Percentiles rank a stretch among this genome's conserved stretches.
phyloP scores from a whole-genome alignment of 1,140 invertebrate species.

The Helicoverpa zea region DNA sequence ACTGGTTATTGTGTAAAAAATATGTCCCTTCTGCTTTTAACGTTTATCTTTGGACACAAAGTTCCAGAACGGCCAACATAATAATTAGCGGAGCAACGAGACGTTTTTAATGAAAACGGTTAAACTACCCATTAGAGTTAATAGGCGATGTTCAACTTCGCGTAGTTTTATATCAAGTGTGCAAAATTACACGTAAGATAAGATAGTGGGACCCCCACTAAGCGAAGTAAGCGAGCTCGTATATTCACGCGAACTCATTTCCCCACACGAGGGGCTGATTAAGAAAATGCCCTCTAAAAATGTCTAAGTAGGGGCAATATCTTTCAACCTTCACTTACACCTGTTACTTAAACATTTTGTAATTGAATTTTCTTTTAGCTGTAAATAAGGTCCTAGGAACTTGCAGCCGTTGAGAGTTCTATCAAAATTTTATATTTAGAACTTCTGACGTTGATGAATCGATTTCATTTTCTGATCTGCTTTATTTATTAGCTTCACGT shows the following conservation, averaged over 20 bases:
- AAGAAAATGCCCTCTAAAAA: constrained; percentile 43
- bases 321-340: constrained; percentile 41
- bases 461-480: constrained; percentile 27
- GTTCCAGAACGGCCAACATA: not conserved
- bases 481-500: constrained; percentile 16
- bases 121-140: constrained; percentile 29
- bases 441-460: constrained; percentile 41
- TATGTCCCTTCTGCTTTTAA: too few species aligned
- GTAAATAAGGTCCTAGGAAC: constrained; percentile 37
- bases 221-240: constrained; percentile 32
- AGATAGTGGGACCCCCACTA: constrained; percentile 34
- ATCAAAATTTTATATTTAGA: constrained; percentile 35
- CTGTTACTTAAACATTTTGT: constrained; percentile 43
- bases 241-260: constrained; percentile 41
- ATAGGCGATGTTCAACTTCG: constrained; percentile 4
- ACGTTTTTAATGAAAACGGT: constrained; percentile 23
- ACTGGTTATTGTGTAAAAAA: too few species aligned
- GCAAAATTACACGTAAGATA: constrained; percentile 41
- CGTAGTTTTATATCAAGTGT: constrained; percentile 41
- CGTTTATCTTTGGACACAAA: not conserved
- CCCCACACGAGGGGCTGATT: constrained; percentile 43
- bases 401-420: constrained; percentile 2
- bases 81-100: not conserved
- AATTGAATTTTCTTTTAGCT: constrained; percentile 41
- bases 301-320: constrained; percentile 32